Base-by-base conservation (phyloP, 2,888 invertebrate species). In the Suillia variegata region DNA sequence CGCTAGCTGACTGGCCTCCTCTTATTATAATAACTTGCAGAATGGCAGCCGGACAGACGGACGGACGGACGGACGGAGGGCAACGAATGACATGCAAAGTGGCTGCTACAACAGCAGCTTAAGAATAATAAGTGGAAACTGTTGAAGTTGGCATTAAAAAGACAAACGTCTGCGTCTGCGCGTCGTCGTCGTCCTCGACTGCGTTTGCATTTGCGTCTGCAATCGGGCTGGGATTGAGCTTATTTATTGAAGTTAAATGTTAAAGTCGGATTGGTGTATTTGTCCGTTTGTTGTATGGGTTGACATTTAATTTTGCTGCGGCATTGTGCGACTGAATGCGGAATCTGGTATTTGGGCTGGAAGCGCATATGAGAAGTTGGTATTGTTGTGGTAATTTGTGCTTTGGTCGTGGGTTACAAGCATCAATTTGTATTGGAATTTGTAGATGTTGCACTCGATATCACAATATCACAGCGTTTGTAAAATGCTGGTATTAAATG, bases 1-100 rank as follows among this genome's bases (percentile, higher is more conserved):
- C 31, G 54, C 54, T 15, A 51, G 31, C 58, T 53, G 26, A 54
- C 59, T 62, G 71, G 67, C 20, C 33, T n/a, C n/a, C 48, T 50
- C 49, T 63, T 72, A 70, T 73, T 72, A 73, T 72, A 70, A 71
- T 69, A 63, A 56, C 63, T 61, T 67, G 64, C 61, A 58, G 61
- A 10, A 33, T 51, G 51, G 31, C 51, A 24, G 38, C 33, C 51
- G 54, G 51, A 53, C 31, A n/a, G 53, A 34, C 53, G 31, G 38
- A 21, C 24, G n/a, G 21, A 52, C 38, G 31, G 45, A 31, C 51
- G 20, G 20, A 21, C 34, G 5, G 6, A 31, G 2, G 53, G n/a
- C n/a, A n/a, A 34, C 51, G 20, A 51, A 51, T 17, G 45, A 54
- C 22, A 54, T 54, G 54, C 54, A 54, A 54, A 54, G 45, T 45